These are phyloP conservation scores for Wasmannia auropunctata DNA, from an alignment of 1,140 invertebrate species.

Conservation along the genomic window DNA sequence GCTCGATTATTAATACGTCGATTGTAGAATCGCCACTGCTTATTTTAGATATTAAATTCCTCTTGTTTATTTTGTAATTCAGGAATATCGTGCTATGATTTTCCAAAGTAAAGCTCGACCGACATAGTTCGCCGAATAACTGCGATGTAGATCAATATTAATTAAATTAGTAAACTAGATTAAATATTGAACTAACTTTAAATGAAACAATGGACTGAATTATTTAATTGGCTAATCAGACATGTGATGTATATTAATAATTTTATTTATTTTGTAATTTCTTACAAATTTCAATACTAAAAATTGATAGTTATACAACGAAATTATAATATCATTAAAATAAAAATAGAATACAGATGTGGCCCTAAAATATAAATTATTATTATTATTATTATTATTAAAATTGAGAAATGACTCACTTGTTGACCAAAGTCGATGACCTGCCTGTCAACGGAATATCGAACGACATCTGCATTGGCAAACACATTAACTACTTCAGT, in stretches of 20 bases:
- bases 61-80: conserved; percentile 56
- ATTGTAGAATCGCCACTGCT: not conserved
- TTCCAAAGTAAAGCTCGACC: conserved; percentile 30
- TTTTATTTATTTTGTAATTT: not conserved
- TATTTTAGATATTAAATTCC: not conserved
- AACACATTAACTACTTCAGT: conserved; percentile 75
- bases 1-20: conserved; percentile 72
- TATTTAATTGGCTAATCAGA: not conserved
- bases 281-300: not conserved
- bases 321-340: not conserved
- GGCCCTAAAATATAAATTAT: too few relatives aligned
- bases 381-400: not conserved
- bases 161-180: not conserved
- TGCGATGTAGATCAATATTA: conserved; percentile 34
- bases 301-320: not conserved
- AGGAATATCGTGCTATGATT: conserved; percentile 69
- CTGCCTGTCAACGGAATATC: conserved; percentile 76
- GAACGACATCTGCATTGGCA: conserved; percentile 78
- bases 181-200: not conserved
- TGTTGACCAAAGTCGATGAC: conserved; percentile 81
- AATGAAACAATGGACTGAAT: not conserved
- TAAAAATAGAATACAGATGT: not conserved
- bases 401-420: conserved; percentile 65
- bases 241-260: not conserved
- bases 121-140: conserved; percentile 66